Evolutionary conservation across 2,888 invertebrate species (phyloP).

Genomic region (Hirtodrosophila cameraria): DNA sequence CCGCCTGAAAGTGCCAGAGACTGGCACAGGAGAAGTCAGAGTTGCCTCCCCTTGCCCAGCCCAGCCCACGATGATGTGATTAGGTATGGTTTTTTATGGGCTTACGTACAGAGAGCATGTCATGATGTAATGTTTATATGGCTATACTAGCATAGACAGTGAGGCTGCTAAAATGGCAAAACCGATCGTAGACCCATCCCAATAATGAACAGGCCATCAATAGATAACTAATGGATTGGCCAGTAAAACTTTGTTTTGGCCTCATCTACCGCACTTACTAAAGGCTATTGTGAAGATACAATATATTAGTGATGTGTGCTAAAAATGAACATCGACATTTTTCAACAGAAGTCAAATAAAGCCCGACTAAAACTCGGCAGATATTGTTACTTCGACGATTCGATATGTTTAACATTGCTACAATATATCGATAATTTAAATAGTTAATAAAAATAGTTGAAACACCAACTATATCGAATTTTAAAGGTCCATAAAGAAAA

Average conservation of each 20-base stretch:
- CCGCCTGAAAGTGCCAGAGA: background rate
- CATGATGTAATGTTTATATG: conserved; percentile 53
- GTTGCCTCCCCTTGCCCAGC: conserved; percentile 19
- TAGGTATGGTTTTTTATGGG: conserved; percentile 52
- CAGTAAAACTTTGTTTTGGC: conserved; percentile 9
- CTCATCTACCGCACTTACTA: background rate
- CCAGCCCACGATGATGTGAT: conserved; percentile 46
- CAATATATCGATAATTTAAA: too few species aligned
- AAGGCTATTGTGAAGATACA: too few species aligned
- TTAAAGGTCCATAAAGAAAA: too few species aligned
- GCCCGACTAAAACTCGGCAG: too few species aligned
- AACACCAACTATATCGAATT: too few species aligned
- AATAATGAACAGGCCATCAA: conserved; percentile 38
- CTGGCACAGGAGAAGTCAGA: conserved; percentile 1
- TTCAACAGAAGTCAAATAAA: too few species aligned
- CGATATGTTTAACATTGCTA: too few species aligned
- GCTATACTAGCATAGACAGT: conserved; percentile 27
- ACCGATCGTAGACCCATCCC: conserved; percentile 29
- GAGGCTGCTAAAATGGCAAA: conserved; percentile 26
- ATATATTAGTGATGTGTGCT: too few species aligned
- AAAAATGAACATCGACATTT: too few species aligned
- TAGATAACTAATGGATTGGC: conserved; percentile 45
- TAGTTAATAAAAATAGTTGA: too few species aligned
- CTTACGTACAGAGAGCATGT: conserved; percentile 34
- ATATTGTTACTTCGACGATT: too few species aligned